Conservation (phyloP, 2,888 invertebrate species). For the Platerodrilus igneus region DNA sequence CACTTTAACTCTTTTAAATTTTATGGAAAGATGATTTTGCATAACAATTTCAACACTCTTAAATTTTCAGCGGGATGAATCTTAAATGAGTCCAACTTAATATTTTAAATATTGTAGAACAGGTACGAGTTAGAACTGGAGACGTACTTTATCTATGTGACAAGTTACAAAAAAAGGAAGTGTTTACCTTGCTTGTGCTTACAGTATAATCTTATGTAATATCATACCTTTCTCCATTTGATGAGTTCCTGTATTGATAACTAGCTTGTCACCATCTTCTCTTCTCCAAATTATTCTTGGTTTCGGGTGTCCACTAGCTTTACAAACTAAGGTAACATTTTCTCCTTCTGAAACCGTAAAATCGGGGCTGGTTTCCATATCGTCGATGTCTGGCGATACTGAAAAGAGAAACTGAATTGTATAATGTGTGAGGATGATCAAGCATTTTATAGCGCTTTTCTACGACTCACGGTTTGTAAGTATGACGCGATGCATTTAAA, state of each 20-base stretch:
- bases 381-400: slow-evolving; percentile 63
- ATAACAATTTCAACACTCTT: no score
- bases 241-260: slow-evolving; percentile 28
- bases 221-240: slow-evolving; percentile 16
- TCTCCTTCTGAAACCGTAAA: slow-evolving; percentile 57
- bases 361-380: slow-evolving; percentile 57
- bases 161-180: no score
- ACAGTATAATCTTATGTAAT: no score
- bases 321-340: slow-evolving; percentile 57
- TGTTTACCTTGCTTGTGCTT: no score
- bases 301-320: slow-evolving; percentile 55
- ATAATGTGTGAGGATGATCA: slow-evolving; percentile 2
- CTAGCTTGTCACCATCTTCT: slow-evolving; percentile 52
- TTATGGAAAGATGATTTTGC: no score
- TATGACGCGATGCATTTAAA: slow-evolving; percentile 6
- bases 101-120: no score
- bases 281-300: slow-evolving; percentile 58
- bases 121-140: no score
- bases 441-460: slow-evolving; percentile 3
- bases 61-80: no score
- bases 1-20: no score
- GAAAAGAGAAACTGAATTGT: slow-evolving; percentile 28
- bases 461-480: slow-evolving; percentile 3
- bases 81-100: no score
- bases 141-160: no score